A percentile compares a stretch with the other conserved stretches of the same genome.
These are phyloP conservation scores for Aratinga solstitialis DNA, from an alignment of 2,797 vertebrate species.

Conservation along the genomic window DNA sequence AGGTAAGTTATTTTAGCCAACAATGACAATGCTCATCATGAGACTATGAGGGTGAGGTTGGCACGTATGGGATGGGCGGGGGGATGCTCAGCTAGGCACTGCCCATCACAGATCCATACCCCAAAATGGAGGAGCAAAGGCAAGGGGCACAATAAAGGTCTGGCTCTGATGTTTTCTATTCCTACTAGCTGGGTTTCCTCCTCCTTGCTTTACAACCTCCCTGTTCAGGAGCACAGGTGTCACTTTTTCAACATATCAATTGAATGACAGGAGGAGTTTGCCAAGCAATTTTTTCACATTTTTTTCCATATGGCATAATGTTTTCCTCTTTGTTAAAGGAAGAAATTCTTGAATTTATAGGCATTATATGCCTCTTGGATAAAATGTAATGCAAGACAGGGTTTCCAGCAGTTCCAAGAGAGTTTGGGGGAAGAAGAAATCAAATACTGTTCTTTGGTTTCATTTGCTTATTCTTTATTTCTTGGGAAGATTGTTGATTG, in stretches of 20 bases:
- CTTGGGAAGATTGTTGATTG: background rate
- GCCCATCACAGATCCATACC: background rate
- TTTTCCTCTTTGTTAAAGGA: background rate
- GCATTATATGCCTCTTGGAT: background rate
- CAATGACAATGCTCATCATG: background rate
- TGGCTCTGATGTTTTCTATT: background rate
- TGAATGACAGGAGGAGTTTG: background rate
- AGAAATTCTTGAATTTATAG: background rate
- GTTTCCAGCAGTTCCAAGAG: background rate
- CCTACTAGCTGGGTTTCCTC: background rate
- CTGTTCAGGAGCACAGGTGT: background rate
- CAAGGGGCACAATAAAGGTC: background rate
- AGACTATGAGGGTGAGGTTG: background rate
- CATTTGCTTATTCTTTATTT: background rate
- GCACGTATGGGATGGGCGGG: accelerated
- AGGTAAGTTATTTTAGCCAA: background rate
- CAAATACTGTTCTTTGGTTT: background rate
- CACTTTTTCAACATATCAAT: background rate
- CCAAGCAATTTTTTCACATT: background rate
- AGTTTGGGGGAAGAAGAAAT: background rate
- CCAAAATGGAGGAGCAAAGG: background rate
- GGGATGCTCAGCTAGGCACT: background rate
- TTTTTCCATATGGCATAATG: background rate
- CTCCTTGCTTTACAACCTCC: background rate
- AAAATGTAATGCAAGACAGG: background rate